A percentile compares a stretch with the other conserved stretches of the same genome.
Conservation (phyloP, 2,888 invertebrate species). For the Nymphalis urticae region DNA sequence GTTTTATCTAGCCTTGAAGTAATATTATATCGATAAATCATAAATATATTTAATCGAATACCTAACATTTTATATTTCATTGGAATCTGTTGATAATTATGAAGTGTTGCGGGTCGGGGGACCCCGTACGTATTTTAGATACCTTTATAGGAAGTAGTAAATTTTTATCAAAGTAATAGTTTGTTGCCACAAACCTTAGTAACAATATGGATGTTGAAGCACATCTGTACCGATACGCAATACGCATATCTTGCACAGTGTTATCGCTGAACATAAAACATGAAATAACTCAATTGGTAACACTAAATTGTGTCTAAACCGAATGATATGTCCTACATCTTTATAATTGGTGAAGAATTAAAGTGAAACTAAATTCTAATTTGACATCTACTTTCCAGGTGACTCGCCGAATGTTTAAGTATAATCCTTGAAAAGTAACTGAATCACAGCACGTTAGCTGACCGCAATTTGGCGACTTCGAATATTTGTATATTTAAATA, state of each 20-base stretch:
- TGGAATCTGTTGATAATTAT: slow-evolving; percentile 4
- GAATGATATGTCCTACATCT: slow-evolving; percentile 48
- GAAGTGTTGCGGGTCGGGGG: too few species aligned
- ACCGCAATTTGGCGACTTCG: slow-evolving; percentile 64
- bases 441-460: slow-evolving; percentile 73
- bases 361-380: slow-evolving; percentile 79
- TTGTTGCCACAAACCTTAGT: slow-evolving; percentile 51
- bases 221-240: slow-evolving; percentile 48
- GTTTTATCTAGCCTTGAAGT: slow-evolving; percentile 9
- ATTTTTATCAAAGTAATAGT: background rate
- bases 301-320: slow-evolving; percentile 69
- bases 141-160: background rate
- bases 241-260: slow-evolving; percentile 54
- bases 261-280: slow-evolving; percentile 46
- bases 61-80: slow-evolving; percentile 9
- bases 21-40: background rate
- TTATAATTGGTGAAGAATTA: slow-evolving; percentile 72
- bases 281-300: slow-evolving; percentile 62
- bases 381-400: slow-evolving; percentile 81
- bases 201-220: slow-evolving; percentile 53
- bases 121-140: too few species aligned
- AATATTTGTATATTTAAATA: slow-evolving; percentile 45
- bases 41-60: background rate
- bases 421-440: slow-evolving; percentile 72
- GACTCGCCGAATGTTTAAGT: slow-evolving; percentile 79